A percentile compares a stretch with the other conserved stretches of the same genome.
phyloP scores from a whole-genome alignment of 2,797 vertebrate species.

The Myripristis murdjan region DNA sequence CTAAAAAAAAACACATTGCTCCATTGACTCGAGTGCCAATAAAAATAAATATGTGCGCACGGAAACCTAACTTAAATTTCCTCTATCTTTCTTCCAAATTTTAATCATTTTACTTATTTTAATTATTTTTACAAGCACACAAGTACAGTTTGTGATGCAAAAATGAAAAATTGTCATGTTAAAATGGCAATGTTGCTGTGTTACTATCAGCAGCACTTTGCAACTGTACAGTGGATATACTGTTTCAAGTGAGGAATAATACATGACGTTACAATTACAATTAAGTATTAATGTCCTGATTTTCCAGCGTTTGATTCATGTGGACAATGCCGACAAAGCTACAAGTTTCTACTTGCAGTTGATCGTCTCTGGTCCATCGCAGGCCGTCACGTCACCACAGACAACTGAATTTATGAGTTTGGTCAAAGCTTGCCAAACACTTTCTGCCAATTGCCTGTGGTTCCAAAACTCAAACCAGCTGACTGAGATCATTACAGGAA shows the following conservation, averaged over 20 bases:
- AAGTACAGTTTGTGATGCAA: background rate
- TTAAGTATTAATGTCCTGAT: background rate
- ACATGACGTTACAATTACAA: background rate
- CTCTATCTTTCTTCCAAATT: too few relatives aligned
- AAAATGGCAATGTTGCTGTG: background rate
- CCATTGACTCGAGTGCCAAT: too few relatives aligned
- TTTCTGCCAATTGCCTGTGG: conserved; percentile 1
- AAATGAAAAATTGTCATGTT: background rate
- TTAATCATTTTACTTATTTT: too few relatives aligned
- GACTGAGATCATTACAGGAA: conserved; percentile 2
- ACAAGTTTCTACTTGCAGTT: background rate
- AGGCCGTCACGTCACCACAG: background rate
- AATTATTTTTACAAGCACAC: too few relatives aligned
- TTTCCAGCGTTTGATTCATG: background rate
- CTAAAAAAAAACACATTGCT: too few relatives aligned
- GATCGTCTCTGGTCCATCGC: background rate
- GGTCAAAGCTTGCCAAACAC: conserved; percentile 8
- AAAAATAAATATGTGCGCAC: too few relatives aligned
- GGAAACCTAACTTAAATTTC: too few relatives aligned
- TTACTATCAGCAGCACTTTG: background rate
- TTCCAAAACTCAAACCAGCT: background rate
- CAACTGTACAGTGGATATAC: background rate
- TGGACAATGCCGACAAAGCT: background rate
- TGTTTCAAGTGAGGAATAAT: background rate
- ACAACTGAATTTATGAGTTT: background rate